Conservation (phyloP, 2,888 invertebrate species). For the Tachina grossa region DNA sequence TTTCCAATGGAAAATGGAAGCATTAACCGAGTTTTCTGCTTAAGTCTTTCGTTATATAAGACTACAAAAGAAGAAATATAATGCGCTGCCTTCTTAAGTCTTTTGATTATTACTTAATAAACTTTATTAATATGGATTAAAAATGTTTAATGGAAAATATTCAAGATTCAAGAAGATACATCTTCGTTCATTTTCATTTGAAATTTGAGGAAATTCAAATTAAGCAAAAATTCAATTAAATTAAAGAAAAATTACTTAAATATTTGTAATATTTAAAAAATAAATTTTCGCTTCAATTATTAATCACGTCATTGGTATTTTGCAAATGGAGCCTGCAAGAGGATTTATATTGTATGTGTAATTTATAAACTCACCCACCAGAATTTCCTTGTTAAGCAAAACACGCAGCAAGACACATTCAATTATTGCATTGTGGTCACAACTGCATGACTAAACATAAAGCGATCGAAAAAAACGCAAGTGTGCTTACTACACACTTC, state of each 20-base stretch:
- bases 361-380: background rate
- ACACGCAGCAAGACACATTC: slow-evolving; percentile 25
- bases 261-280: background rate
- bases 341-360: background rate
- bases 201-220: too few relatives aligned
- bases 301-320: slow-evolving; percentile 28
- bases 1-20: too few relatives aligned
- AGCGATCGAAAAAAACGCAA: slow-evolving; percentile 26
- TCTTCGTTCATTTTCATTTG: too few relatives aligned
- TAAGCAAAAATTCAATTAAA: too few relatives aligned
- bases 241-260: background rate
- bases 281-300: background rate
- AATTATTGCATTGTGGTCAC: slow-evolving; percentile 43
- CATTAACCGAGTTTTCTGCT: too few relatives aligned
- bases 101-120: too few relatives aligned
- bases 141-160: too few relatives aligned
- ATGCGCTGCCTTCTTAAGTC: too few relatives aligned
- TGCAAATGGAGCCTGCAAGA: background rate
- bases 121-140: too few relatives aligned
- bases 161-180: too few relatives aligned
- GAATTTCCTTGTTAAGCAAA: slow-evolving; percentile 50
- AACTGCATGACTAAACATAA: slow-evolving; percentile 57
- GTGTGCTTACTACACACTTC: slow-evolving; percentile 29
- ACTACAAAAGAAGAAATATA: too few relatives aligned
- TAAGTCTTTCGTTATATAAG: too few relatives aligned